Evolutionary conservation across 53 echinoderm and acorn worm species (phyloP).

Genomic region (Hippasteria phrygiana): DNA sequence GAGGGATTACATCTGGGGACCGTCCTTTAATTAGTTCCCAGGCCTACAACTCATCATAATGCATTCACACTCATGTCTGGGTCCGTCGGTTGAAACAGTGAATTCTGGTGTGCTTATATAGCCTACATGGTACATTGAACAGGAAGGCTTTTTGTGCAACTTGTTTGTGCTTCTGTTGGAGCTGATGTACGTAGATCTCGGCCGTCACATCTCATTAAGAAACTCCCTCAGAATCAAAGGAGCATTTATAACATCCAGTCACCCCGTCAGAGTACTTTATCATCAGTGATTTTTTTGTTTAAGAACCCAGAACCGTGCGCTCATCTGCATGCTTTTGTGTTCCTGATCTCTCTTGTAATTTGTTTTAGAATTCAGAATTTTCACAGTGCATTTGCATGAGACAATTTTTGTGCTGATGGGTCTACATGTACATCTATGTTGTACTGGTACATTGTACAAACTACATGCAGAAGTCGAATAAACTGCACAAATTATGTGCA

Average conservation of each 20-base stretch:
- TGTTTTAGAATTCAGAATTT: too few relatives aligned
- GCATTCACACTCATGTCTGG: not conserved
- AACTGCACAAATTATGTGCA: too few relatives aligned
- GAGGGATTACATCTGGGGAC: slow-evolving; percentile 47
- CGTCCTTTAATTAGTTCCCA: slow-evolving; percentile 29
- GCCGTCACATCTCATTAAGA: not conserved
- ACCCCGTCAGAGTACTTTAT: not conserved
- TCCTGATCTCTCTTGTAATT: too few relatives aligned
- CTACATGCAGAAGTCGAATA: too few relatives aligned
- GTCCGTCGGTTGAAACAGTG: not conserved
- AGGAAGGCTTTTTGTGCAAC: not conserved
- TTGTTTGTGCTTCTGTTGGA: not conserved
- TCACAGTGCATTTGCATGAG: too few relatives aligned
- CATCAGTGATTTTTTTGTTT: too few relatives aligned
- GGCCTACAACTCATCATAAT: not conserved
- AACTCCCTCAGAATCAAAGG: not conserved
- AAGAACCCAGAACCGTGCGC: too few relatives aligned
- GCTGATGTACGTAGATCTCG: slow-evolving; percentile 8
- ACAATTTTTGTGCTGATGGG: too few relatives aligned
- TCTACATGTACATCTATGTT: too few relatives aligned
- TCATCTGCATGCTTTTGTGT: too few relatives aligned
- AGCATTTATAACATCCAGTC: not conserved
- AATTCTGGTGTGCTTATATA: not conserved
- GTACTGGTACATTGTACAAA: too few relatives aligned
- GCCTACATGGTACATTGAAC: not conserved